Evolutionary conservation across 2,888 invertebrate species (phyloP), one percentile per base, ranked within the genome.

Genomic region (Cryptophagus acutangulus): DNA sequence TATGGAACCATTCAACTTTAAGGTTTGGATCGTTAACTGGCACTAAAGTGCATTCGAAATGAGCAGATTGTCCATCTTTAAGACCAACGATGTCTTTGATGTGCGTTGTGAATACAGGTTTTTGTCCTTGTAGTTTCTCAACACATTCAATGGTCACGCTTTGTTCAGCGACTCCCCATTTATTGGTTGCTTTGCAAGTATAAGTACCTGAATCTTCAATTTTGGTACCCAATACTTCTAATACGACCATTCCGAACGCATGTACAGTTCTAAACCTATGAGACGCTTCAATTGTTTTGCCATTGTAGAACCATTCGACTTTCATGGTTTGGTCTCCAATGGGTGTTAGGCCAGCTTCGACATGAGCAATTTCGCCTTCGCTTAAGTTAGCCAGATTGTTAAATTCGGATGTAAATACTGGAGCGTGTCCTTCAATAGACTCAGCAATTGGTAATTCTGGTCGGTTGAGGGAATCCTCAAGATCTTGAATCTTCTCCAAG

Each of bases 291-390:
- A 91, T 75, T 1, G 86, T 74, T 66, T 92, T 85, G 17, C 88
- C 92, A 67, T 99, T 93, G 66, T 89, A 93, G 78, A 91, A 92
- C 92, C 92, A 95, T 73, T 94, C 93, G 38, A 94, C 88, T 16
- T 84, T 81, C 91, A 94, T 92, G 15, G 86, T 87, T 67, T 92
- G 90, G 62, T 93, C 93, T 8, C 92, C 91, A 33, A 89, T 84
- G 8, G 99, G 99, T 36, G 91, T 87, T 4, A 99, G 77, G 34
- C 90, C 91, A 24, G 95, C 96, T 73, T 99, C 97, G 69, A 95
- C 96, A 69, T 97, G 96, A 52, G 95, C 95, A 54, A 94, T 86
- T 70, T 97, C 93, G 41, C 94, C 94, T 72, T 97, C 97, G 26
- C 84, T 85, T 34, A 97, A 76, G 58, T 90, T 89, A 6, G 77